Evolutionary conservation across 2,797 vertebrate species (phyloP).

Genomic region (Hypotaenidia okinawae): DNA sequence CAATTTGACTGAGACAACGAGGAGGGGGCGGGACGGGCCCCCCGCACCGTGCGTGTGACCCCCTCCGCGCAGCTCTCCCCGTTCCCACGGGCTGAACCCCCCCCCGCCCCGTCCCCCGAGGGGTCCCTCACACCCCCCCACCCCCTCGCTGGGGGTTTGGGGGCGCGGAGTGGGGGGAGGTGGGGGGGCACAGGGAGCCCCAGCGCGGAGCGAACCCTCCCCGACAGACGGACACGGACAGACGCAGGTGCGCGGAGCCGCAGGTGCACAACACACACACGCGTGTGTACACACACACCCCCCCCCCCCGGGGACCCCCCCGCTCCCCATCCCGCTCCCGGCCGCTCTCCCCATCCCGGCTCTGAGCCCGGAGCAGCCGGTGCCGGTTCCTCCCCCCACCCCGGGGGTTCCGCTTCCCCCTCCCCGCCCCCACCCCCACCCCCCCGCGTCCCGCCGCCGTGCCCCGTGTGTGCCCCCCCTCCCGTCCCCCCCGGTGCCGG

Average conservation of each 20-base stretch:
- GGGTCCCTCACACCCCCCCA: not conserved
- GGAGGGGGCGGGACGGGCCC: not conserved
- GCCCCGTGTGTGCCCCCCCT: too few relatives aligned
- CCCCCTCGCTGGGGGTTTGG: too few relatives aligned
- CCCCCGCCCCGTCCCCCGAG: not conserved
- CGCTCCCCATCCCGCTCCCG: not conserved
- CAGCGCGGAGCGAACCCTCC: too few relatives aligned
- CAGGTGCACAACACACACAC: not conserved
- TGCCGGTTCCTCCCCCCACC: not conserved
- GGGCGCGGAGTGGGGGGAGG: not conserved
- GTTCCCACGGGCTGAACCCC: not conserved
- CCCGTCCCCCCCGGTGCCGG: not conserved
- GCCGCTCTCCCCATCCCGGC: not conserved
- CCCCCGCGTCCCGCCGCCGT: too few relatives aligned
- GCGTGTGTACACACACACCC: too few relatives aligned
- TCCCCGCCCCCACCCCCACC: too few relatives aligned
- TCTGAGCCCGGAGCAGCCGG: not conserved
- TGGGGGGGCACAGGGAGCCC: not conserved
- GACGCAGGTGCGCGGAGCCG: not conserved
- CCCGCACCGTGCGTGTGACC: too few relatives aligned
- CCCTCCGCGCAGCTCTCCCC: not conserved
- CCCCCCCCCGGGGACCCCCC: too few relatives aligned
- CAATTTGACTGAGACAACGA: too few relatives aligned
- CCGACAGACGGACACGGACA: not conserved
- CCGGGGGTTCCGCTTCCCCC: not conserved